Evolutionary conservation across 2,113 vertebrate species (phyloP).

Genomic region (Corythornis vintsioides): DNA sequence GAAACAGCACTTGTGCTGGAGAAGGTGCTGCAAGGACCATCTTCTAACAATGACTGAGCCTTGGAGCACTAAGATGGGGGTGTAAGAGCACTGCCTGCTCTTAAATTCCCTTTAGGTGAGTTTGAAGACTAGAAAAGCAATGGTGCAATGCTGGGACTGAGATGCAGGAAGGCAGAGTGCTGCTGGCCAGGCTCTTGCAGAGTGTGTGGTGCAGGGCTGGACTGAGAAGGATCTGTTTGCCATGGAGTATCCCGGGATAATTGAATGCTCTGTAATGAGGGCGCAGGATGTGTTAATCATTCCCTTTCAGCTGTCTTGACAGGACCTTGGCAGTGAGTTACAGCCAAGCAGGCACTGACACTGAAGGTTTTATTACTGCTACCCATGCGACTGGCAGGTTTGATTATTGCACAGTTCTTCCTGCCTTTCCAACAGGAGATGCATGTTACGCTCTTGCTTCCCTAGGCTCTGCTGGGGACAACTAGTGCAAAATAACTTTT

Average conservation of each 20-base stretch:
- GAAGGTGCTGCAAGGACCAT: not conserved
- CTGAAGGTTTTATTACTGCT: not conserved
- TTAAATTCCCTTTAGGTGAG: not conserved
- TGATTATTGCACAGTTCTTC: not conserved
- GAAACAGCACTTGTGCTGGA: not conserved
- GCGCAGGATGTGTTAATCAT: not conserved
- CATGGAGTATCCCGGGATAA: not conserved
- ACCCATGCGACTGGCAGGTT: not conserved
- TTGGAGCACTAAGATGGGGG: not conserved
- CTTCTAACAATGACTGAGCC: not conserved
- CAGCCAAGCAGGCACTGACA: not conserved
- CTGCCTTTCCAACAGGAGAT: not conserved
- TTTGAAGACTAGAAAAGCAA: not conserved
- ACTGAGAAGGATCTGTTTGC: not conserved
- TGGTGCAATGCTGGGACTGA: accelerated
- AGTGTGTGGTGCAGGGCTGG: accelerated
- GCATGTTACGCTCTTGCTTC: not conserved
- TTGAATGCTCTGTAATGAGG: not conserved
- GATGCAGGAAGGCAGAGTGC: not conserved
- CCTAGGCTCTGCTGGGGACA: not conserved
- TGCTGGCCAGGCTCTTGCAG: not conserved
- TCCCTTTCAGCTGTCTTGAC: not conserved
- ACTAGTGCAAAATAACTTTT: not conserved
- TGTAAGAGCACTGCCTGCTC: not conserved
- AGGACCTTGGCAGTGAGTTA: not conserved